Base-by-base conservation (phyloP, 2,113 vertebrate genomes). In the Tonatia bakeri region DNA sequence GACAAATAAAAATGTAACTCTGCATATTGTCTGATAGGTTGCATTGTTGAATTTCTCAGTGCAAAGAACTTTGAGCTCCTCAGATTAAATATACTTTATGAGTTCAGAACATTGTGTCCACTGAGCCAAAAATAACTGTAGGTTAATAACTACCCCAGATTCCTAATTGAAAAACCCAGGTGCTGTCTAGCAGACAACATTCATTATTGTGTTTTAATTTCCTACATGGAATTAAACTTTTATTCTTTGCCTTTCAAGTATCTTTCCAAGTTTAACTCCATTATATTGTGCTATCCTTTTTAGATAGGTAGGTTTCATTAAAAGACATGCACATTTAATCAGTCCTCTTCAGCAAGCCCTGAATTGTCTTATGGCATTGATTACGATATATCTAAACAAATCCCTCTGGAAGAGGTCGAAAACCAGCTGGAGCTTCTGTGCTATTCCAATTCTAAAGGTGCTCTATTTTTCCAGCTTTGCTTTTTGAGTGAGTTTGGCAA, bases 141-240 rank as follows among this genome's bases (percentile, higher is more conserved):
- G 90, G 88, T 97, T 98, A 98, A 96, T 96, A 98, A 96, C 33
- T 88, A 77, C 77, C 50, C 73, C 93, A 94, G 97, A 96, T 97
- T 87, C 26, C 89, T 98, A 98, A 98, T 96, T 98, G 75, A 88
- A 98, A 95, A 97, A 96, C 73, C 95, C 96, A 92, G 72, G 92
- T 96, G 84, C 40, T 92, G 96, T 82, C 94, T 97, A 90, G 94
- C 89, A 98, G 92, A 88, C 43, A 97, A 70, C 95, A 97, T 87
- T 96, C 56, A 97, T 96, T 96, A 94, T 91, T 98, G 90, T 96
- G 90, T 76, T 98, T 98, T 97, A 98, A 97, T 98, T 98, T 98
- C 82, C 70, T 97, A 94, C 65, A 93, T 95, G 80, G 95, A 97
- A 97, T 98, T 98, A 97, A 96, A 97, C 93, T 95, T 90, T 91